Base-by-base conservation (phyloP, 1,140 invertebrate species). In the Ceratina calcarata region DNA sequence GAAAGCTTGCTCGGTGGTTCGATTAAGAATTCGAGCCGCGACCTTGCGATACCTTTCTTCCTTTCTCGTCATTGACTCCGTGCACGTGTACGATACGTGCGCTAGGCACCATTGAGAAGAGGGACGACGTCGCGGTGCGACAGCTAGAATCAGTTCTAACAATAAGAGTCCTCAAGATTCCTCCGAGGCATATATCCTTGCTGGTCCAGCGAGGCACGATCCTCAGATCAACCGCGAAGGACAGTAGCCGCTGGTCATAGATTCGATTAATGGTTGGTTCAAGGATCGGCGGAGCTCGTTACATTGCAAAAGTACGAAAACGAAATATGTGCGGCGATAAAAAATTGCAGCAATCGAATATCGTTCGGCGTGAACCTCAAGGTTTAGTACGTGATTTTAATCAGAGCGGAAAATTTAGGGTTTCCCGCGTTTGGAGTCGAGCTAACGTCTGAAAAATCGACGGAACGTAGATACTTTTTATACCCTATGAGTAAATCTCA, bases 321-420 rank as follows among this genome's bases (percentile, higher is more conserved):
- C 27, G 27, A 32, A 32, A 32, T 32, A 32, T 32, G 27, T 4
- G 27, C 27, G 27, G 27, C 27, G 4, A 32, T 32, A 32, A 32
- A 32, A 32, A 32, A n/a, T 57, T 16, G 15, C 2, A 0, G 66
- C 58, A 69, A 81, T 77, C n/a, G 60, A 76, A 22, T 51, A 51
- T 80, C 45, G 69, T 66, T 81, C 71, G 4, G 45, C 0, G 10
- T 55, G 51, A 80, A 53, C 45, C 12, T 22, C 49, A 20, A 69
- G 65, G 61, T 27, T 32, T 51, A 12, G 51, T 2, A 16, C 24
- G 51, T 2, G 61, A 22, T 71, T 77, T 71, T 16, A 77, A 72
- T 72, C 53, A 72, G 73, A 82, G n/a, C 80, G 73, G 73, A 78
- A 83, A 83, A 71, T 67, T 70, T 66, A 16, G 45, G 12, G 20